phyloP scores from a whole-genome alignment of 2,113 vertebrate species.

The Azemiops feae region DNA sequence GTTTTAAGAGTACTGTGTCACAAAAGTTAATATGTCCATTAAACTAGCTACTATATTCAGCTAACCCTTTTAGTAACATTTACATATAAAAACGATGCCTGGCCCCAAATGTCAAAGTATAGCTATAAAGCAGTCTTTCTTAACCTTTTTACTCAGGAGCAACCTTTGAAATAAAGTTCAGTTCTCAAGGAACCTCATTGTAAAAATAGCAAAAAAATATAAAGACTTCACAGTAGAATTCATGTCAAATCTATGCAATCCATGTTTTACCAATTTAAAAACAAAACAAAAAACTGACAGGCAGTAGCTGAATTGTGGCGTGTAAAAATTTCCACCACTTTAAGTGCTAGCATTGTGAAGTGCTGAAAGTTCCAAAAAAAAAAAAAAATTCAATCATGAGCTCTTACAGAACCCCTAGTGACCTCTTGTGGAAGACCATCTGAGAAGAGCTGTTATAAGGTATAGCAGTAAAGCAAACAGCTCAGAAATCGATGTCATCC shows the following conservation, averaged over 20 bases:
- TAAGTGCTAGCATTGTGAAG: background rate
- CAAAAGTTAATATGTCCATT: background rate
- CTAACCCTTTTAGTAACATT: background rate
- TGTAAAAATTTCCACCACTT: background rate
- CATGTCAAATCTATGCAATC: background rate
- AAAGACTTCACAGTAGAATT: background rate
- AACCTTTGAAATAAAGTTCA: background rate
- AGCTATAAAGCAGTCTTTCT: background rate
- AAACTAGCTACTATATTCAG: background rate
- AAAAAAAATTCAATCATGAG: background rate
- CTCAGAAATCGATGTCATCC: background rate
- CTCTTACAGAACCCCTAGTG: background rate
- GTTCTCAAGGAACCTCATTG: background rate
- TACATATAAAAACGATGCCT: background rate
- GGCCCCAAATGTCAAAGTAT: background rate
- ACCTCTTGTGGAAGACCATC: background rate
- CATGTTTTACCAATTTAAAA: background rate
- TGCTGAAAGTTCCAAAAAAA: background rate
- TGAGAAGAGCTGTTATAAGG: background rate
- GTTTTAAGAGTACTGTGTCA: background rate
- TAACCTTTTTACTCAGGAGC: background rate
- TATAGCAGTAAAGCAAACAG: background rate
- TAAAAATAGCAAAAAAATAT: background rate
- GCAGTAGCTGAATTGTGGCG: background rate
- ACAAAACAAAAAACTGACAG: too few relatives aligned